A percentile compares a stretch with the other conserved stretches of the same genome.
These are phyloP conservation scores for Glomeris marginata DNA, from an alignment of 2,888 invertebrate genomes.

Conservation along the genomic window DNA sequence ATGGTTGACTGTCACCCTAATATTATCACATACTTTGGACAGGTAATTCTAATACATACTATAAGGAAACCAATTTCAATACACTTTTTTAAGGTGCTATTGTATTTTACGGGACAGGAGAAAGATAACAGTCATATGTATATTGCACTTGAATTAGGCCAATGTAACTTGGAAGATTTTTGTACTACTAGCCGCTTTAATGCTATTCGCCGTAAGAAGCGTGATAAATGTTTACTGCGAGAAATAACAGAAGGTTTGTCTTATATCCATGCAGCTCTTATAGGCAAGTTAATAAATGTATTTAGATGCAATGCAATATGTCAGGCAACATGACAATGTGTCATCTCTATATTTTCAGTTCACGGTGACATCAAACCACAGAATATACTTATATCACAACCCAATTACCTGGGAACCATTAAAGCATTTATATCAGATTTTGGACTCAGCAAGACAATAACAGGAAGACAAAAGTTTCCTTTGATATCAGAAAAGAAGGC, in stretches of 20 bases:
- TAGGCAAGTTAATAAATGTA: too few species aligned
- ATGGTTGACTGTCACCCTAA: conserved; percentile 94
- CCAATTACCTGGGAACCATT: conserved; percentile 49
- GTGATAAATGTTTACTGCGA: conserved; percentile 18
- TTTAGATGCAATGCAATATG: too few species aligned
- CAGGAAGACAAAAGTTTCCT: conserved; percentile 74
- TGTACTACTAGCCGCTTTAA: conserved; percentile 43
- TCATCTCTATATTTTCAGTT: too few species aligned
- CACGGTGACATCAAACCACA: conserved; percentile 97
- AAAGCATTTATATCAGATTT: conserved; percentile 97
- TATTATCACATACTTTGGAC: conserved; percentile 48
- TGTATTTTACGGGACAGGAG: too few species aligned
- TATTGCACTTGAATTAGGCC: conserved; percentile 89
- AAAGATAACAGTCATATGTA: conserved; percentile 66
- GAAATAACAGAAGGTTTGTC: conserved; percentile 34
- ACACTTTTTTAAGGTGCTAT: too few species aligned
- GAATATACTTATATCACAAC: conserved; percentile 75
- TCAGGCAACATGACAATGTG: too few species aligned
- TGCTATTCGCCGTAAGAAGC: too few species aligned
- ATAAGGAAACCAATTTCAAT: too few species aligned
- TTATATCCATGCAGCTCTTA: conserved; percentile 30
- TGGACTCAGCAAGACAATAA: conserved; percentile 90
- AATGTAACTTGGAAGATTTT: conserved; percentile 84
- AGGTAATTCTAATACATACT: conserved; percentile 25
- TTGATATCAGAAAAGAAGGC: conserved; percentile 82